Base-by-base conservation (phyloP, 2,113 vertebrate genomes). In the Chionodraco myersi region DNA sequence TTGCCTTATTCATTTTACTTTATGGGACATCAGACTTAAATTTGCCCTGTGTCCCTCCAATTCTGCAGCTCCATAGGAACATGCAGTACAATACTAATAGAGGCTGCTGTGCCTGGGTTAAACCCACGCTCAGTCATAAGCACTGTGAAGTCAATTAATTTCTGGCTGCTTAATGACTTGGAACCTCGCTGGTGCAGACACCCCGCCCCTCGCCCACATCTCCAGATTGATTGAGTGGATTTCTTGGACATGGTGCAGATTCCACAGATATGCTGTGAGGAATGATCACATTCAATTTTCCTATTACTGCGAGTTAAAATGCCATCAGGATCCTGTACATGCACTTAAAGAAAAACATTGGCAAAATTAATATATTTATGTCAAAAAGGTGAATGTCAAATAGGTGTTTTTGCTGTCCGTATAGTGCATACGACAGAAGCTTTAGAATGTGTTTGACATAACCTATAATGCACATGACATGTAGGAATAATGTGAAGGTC, bases 111-210 rank as follows among this genome's bases (percentile, higher is more conserved):
- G 84, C 84, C 77, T 86, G 88, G 88, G 84, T 91, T 92, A 93
- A 92, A 91, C 87, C 85, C 84, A 91, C 80, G 88, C 89, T 91
- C 87, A 89, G 89, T 83, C 85, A 92, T 92, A 92, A 92, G 91
- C 87, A 91, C 90, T 85, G 73, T 90, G 87, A 91, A 93, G 92
- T 94, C 94, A 94, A 94, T 95, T 94, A 93, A 95, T 94, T 94
- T 94, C 93, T 90, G 83, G 85, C 86, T 93, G 93, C 91, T 94
- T 94, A 95, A 95, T 94, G 94, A 93, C 91, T 91, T 91, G 93
- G 92, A 93, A 93, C 91, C 64, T 86, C 91, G 59, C 82, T 51
- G 84, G 83, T 83, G 92, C 86, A 82, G 89, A 88, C 84, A 69
- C 88, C 86, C 80, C 92, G 80, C 86, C 86, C 80, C 79, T 88